These are phyloP conservation scores for Climacteris rufus DNA, from an alignment of 2,113 vertebrate genomes.

Conservation along the genomic window DNA sequence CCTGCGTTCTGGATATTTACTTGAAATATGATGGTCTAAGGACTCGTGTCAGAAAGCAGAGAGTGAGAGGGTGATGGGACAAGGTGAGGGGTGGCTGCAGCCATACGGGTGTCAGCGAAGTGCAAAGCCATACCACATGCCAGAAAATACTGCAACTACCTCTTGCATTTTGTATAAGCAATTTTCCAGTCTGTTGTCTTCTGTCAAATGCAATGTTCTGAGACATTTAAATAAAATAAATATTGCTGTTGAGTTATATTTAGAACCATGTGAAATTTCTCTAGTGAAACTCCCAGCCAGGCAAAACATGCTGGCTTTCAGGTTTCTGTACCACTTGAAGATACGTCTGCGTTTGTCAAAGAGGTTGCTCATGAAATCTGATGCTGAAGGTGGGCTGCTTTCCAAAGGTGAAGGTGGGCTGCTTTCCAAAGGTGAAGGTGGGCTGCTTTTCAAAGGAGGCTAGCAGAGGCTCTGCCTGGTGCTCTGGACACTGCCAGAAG, in stretches of 20 bases:
- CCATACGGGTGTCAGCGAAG: neutral
- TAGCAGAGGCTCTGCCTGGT: neutral
- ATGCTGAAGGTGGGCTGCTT: neutral
- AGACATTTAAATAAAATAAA: conserved; percentile 70
- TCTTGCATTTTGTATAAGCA: conserved; percentile 66
- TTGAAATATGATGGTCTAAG: neutral
- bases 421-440: neutral
- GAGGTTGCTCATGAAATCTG: neutral
- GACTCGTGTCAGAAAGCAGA: neutral
- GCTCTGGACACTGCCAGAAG: rapidly evolving
- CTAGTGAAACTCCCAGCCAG: conserved; percentile 39
- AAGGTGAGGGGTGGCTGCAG: neutral
- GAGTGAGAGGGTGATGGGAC: neutral
- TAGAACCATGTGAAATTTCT: conserved; percentile 42
- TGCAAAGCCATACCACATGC: conserved; percentile 10
- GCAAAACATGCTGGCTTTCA: conserved; percentile 26
- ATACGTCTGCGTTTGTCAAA: neutral
- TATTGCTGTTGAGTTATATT: conserved; percentile 56
- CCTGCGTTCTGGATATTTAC: neutral
- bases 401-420: neutral
- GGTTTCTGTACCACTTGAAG: neutral
- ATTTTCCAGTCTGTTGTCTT: conserved; percentile 70
- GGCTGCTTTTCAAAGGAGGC: neutral
- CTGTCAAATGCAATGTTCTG: conserved; percentile 69
- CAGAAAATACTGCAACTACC: conserved; percentile 55